These are phyloP conservation scores for Tetragonula clypearis DNA, from an alignment of 1,140 invertebrate species.

Conservation along the genomic window DNA sequence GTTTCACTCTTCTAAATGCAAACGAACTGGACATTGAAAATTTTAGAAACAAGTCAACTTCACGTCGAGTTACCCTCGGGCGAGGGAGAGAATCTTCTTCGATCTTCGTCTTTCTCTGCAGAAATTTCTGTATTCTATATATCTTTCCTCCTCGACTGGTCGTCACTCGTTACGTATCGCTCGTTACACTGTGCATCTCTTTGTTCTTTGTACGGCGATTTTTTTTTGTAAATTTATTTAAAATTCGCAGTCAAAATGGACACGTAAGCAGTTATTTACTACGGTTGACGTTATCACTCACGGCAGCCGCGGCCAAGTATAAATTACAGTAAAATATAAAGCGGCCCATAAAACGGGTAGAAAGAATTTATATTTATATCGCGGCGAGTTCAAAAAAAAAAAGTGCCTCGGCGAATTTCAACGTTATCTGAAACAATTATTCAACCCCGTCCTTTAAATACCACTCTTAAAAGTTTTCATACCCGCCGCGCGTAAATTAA, in stretches of 20 bases:
- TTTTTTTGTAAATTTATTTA: neutral
- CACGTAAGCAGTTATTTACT: neutral
- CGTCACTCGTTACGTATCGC: no score
- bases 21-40: neutral
- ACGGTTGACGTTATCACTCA: neutral
- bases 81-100: no score
- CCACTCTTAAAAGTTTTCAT: neutral
- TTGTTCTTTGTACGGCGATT: no score
- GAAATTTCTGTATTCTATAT: neutral
- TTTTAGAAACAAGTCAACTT: no score
- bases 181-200: no score
- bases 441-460: neutral
- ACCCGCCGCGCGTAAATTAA: neutral
- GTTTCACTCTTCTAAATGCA: neutral
- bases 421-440: neutral
- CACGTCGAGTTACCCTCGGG: no score
- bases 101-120: neutral
- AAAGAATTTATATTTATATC: neutral
- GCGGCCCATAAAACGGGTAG: neutral
- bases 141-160: no score
- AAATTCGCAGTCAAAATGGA: neutral
- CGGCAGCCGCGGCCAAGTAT: neutral
- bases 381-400: no score
- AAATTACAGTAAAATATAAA: neutral
- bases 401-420: neutral